Evolutionary conservation across 2,888 invertebrate species (phyloP), one percentile per base, ranked within the genome.

Genomic region (Lymantria monacha): DNA sequence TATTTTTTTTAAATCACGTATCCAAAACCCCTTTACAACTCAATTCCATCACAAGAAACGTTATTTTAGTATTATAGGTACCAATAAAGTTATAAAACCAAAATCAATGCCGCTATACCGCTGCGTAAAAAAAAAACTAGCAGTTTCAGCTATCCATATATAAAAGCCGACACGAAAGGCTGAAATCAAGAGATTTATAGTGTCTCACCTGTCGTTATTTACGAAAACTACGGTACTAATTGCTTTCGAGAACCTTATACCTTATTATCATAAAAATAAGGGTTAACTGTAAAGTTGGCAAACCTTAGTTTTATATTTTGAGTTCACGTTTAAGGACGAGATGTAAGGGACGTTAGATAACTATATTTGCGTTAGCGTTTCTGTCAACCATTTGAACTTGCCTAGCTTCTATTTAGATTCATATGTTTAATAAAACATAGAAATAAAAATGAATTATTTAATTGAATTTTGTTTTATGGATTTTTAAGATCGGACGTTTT

Each of bases 141-240:
- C 59, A 66, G 69, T 73, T 72, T 70, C 64, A 74, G 73, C 75
- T 76, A 66, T 71, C 22, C 22, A 61, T 60, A 66, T 72, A 69
- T 62, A 69, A 72, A 70, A 69, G 67, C 63, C 61, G 57, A 68
- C 53, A 51, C 53, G 59, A 68, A 61, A 63, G 65, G 60, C 71
- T 72, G 70, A 69, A 76, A 72, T 67, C 57, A 66, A 57, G 65
- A 71, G 70, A 76, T 75, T 73, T 74, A 78, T 72, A 73, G n/a
- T 72, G 60, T 74, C 68, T 69, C 72, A 72, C 73, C 71, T 75
- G 65, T 61, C 67, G 68, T 72, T 71, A 71, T 77, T 79, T 75
- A 76, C 57, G 70, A 66, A 55, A 57, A 63, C 60, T 60, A 48
- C 22, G 5, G 5, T 55, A 66, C 71, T 76, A 77, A 80, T 79